These are phyloP conservation scores for Gisinianus flammeolus DNA, from an alignment of 2,888 invertebrate genomes.

Conservation along the genomic window DNA sequence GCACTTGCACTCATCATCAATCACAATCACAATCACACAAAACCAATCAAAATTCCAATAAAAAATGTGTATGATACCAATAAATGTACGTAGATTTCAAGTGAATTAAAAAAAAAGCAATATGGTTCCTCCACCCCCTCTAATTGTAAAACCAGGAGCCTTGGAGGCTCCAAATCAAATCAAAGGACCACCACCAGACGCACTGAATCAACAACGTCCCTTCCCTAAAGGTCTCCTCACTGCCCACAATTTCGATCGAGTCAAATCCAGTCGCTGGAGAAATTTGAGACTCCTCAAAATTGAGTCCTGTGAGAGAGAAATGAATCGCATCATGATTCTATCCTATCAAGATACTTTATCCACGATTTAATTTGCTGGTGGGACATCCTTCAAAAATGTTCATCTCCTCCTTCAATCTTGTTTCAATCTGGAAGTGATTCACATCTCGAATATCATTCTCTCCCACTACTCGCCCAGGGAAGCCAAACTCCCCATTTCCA, in stretches of 20 bases:
- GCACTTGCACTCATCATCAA: no score
- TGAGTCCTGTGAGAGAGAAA: background rate
- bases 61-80: no score
- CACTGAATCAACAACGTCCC: background rate
- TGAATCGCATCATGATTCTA: background rate
- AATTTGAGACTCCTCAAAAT: conserved; percentile 10
- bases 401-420: background rate
- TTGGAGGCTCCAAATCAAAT: background rate
- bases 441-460: background rate
- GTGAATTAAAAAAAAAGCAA: no score
- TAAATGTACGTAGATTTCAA: no score
- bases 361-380: background rate
- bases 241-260: background rate
- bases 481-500: background rate
- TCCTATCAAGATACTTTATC: background rate
- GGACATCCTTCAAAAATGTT: conserved; percentile 6
- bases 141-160: no score
- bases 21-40: no score
- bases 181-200: background rate
- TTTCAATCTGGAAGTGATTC: conserved; percentile 3
- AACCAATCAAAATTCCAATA: no score
- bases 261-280: background rate
- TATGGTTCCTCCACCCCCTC: no score
- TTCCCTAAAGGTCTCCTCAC: background rate
- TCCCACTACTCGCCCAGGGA: background rate